Conservation (phyloP, 2,888 invertebrate species). For the Diabrotica balteata region DNA sequence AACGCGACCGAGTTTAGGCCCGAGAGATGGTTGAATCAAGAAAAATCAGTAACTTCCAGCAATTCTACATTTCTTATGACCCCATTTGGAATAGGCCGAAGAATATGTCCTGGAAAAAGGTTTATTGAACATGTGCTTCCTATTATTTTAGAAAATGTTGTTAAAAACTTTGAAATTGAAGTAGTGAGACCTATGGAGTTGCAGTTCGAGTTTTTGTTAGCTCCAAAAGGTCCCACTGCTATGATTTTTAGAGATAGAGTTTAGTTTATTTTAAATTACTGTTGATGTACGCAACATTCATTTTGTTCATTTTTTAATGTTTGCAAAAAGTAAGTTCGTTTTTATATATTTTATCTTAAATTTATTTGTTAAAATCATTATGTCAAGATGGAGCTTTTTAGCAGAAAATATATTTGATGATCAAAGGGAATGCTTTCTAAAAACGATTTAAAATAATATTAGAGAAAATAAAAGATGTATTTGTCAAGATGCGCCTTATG, state of each 20-base stretch:
- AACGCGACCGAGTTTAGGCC: slow-evolving; percentile 75
- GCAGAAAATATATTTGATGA: too few species aligned
- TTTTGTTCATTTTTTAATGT: too few species aligned
- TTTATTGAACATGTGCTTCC: slow-evolving; percentile 82
- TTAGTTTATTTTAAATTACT: slow-evolving; percentile 17
- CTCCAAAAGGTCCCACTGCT: slow-evolving; percentile 77
- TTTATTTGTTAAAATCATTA: too few species aligned
- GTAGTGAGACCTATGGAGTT: slow-evolving; percentile 71
- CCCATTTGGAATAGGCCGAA: slow-evolving; percentile 81
- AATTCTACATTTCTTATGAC: slow-evolving; percentile 71
- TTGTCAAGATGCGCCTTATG: too few species aligned
- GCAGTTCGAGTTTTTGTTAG: slow-evolving; percentile 82
- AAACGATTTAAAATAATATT: too few species aligned
- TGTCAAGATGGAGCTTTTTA: too few species aligned
- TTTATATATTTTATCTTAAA: too few species aligned
- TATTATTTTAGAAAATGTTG: slow-evolving; percentile 75
- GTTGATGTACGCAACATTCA: too few species aligned
- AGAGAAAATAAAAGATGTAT: too few species aligned
- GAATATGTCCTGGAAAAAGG: slow-evolving; percentile 86
- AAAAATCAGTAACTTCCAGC: slow-evolving; percentile 54
- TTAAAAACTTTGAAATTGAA: slow-evolving; percentile 70
- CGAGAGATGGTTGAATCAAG: slow-evolving; percentile 76
- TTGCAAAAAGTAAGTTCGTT: too few species aligned
- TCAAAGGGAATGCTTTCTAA: too few species aligned
- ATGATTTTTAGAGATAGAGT: slow-evolving; percentile 70